Conservation (phyloP, 2,797 vertebrate genomes). For the Natrix natrix region DNA sequence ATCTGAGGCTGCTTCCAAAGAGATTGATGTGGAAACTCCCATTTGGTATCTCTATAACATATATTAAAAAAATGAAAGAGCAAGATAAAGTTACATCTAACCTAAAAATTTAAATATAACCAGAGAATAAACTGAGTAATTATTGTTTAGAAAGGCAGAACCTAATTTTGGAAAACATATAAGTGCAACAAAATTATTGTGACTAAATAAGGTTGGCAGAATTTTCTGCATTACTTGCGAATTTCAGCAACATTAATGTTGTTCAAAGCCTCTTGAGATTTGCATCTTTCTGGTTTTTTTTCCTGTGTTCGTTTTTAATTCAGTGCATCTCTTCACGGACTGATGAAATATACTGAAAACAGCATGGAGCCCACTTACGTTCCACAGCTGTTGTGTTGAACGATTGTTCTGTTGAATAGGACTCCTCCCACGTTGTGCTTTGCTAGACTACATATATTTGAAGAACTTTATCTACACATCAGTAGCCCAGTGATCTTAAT, state of each 20-base stretch:
- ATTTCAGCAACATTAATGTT: neutral
- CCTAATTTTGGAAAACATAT: neutral
- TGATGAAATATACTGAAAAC: conserved; percentile 26
- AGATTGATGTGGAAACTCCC: neutral
- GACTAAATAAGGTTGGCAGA: neutral
- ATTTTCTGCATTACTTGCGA: neutral
- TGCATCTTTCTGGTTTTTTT: neutral
- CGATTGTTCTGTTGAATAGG: neutral
- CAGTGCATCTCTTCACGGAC: conserved; percentile 18
- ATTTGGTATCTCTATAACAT: neutral
- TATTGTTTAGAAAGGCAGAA: neutral
- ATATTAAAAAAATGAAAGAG: neutral
- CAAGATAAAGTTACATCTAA: neutral
- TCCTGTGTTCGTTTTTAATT: conserved; percentile 4
- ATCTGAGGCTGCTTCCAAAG: neutral
- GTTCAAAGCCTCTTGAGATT: neutral
- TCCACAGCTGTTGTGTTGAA: neutral
- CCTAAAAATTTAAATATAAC: neutral
- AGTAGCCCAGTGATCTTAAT: conserved; percentile 20
- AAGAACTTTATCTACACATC: conserved; percentile 12
- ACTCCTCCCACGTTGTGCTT: neutral
- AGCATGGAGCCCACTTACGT: neutral
- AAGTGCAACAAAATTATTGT: neutral
- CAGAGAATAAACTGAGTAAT: neutral
- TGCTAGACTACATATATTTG: conserved; percentile 21